Conservation (phyloP, 2,888 invertebrate species). For the Scrobipalpa costella region DNA sequence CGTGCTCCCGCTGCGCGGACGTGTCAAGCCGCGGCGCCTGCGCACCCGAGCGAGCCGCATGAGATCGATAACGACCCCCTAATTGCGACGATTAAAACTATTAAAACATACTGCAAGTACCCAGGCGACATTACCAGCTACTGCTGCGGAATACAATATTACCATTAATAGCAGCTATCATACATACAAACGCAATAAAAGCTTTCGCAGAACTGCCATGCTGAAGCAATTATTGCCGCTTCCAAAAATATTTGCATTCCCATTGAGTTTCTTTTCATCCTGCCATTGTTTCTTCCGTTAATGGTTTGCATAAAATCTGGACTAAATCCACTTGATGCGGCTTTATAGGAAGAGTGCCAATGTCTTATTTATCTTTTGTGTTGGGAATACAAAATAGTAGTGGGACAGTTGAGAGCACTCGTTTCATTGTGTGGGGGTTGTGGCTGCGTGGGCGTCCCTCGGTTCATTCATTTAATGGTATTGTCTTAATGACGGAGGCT, state of each 20-base stretch:
- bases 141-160: conserved; percentile 55
- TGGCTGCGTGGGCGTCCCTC: conserved; percentile 68
- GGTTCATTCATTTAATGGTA: conserved; percentile 68
- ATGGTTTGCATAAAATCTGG: conserved; percentile 35
- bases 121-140: conserved; percentile 55
- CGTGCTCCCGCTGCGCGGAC: conserved; percentile 51
- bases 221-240: conserved; percentile 26
- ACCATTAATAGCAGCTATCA: conserved; percentile 22
- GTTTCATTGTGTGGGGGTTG: conserved; percentile 53
- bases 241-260: conserved; percentile 38
- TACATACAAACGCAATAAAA: conserved; percentile 32
- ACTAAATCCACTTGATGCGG: conserved; percentile 34
- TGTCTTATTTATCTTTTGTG: conserved; percentile 24
- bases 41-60: conserved; percentile 34
- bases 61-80: conserved; percentile 50
- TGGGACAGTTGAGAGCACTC: conserved; percentile 59
- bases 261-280: conserved; percentile 22
- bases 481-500: conserved; percentile 66
- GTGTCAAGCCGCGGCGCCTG: conserved; percentile 48
- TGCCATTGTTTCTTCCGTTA: conserved; percentile 15
- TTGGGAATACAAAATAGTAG: conserved; percentile 40
- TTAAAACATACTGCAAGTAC: conserved; percentile 39
- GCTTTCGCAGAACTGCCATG: conserved; percentile 34
- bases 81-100: conserved; percentile 61
- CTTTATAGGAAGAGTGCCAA: conserved; percentile 37